Conservation (phyloP, 2,888 invertebrate genomes). For the Lasioglossum calceatum region DNA sequence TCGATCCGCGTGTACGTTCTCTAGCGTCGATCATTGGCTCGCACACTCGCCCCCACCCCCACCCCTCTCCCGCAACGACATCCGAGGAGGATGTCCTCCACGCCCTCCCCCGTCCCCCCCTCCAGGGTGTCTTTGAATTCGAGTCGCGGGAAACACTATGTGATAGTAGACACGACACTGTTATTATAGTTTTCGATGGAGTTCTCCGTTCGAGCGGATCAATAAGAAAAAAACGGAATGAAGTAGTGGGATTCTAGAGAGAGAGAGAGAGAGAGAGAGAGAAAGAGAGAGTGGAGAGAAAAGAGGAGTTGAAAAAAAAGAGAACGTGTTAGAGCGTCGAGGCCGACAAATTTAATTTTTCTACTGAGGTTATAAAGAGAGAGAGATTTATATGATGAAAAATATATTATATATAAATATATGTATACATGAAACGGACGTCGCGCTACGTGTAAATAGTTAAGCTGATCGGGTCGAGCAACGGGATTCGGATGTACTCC, state of each 20-base stretch:
- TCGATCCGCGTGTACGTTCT: conserved; percentile 25
- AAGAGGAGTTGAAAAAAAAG: neutral
- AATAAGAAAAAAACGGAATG: neutral
- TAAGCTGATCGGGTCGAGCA: conserved; percentile 27
- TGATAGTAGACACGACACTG: conserved; percentile 59
- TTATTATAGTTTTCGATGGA: conserved; percentile 51
- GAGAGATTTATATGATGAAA: conserved; percentile 33
- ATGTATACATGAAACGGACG: conserved; percentile 31
- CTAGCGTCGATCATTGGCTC: conserved; percentile 20
- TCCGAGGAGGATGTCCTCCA: neutral
- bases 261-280: neutral
- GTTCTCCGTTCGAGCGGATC: conserved; percentile 41
- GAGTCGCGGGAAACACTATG: conserved; percentile 37
- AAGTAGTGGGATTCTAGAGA: neutral
- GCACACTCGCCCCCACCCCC: conserved; percentile 1
- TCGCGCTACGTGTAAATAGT: conserved; percentile 54
- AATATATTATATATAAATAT: conserved; percentile 29
- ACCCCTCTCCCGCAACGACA: neutral
- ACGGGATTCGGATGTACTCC: conserved; percentile 24
- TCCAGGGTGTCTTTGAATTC: conserved; percentile 17
- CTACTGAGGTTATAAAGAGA: conserved; percentile 57
- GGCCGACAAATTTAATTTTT: conserved; percentile 73
- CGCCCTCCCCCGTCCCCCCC: neutral
- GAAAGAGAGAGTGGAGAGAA: neutral
- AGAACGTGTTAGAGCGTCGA: conserved; percentile 57